Evolutionary conservation across 2,797 vertebrate species (phyloP).

Genomic region (Bovichtus variegatus): DNA sequence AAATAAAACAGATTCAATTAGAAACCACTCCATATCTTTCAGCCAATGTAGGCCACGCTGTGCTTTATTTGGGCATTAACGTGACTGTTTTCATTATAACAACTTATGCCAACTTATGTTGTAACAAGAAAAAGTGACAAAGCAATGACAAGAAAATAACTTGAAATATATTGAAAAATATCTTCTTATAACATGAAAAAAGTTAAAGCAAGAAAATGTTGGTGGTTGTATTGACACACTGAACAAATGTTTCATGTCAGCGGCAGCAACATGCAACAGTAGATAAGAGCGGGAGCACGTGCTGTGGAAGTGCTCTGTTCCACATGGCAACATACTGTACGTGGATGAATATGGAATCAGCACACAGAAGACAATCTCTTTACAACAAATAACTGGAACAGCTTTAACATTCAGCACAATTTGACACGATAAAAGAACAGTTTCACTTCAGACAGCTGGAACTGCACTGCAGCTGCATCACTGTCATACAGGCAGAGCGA

Average conservation of each 20-base stretch:
- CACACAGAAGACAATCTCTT: no score
- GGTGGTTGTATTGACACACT: not conserved
- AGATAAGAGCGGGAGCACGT: not conserved
- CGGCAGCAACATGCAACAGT: not conserved
- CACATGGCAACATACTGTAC: not conserved
- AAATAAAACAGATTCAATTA: no score
- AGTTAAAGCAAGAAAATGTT: not conserved
- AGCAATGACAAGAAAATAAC: not conserved
- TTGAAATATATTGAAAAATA: no score
- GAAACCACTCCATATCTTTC: no score
- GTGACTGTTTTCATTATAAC: not conserved
- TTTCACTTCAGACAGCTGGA: not conserved
- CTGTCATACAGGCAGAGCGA: not conserved
- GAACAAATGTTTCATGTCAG: not conserved
- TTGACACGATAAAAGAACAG: not conserved
- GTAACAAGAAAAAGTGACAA: no score
- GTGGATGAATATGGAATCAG: no score
- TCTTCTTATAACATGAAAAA: not conserved
- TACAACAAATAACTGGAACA: slow-evolving; percentile 9
- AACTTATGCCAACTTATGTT: no score
- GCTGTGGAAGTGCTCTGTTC: not conserved
- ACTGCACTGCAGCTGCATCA: slow-evolving; percentile 3
- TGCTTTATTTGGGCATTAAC: not conserved
- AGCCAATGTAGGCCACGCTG: not conserved
- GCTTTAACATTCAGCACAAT: slow-evolving; percentile 5